Base-by-base conservation (phyloP, 2,888 invertebrate genomes). In the Phaonia tiefii region DNA sequence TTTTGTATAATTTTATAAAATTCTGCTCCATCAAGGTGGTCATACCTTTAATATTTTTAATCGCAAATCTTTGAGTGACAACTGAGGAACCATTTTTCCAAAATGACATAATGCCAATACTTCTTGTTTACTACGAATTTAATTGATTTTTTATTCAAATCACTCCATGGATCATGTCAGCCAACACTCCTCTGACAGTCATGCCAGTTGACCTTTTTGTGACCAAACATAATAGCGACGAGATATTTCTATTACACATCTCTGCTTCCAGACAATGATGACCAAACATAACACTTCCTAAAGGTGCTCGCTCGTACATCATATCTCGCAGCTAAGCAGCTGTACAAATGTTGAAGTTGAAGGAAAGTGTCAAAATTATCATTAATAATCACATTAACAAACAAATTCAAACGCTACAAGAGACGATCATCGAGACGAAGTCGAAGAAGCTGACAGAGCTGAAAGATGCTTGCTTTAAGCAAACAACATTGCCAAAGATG, bases 311-410 rank as follows among this genome's bases (percentile, higher is more conserved):
- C 71, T n/a, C 44, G n/a, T n/a, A n/a, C n/a, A 20, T 15, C 25
- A 65, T 58, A 51, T 44, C 39, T 44, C 11, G 66, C 42, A 25
- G 66, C 17, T 75, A 84, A 75, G 84, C 89, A 89, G 89, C 89
- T 89, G 88, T 86, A 84, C 85, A 87, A 87, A 87, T 86, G 86
- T 85, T 86, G 56, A 76, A 67, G 69, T 88, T 87, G 86, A 86
- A 31, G 85, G 86, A 87, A 88, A 88, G 88, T 88, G 89, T 88
- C 89, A 88, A 89, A 88, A 88, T 86, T 86, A 86, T 89, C 89
- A 89, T 89, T 89, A 89, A 89, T 89, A 87, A 89, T 85, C 82
- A 83, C 85, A 84, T 86, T 86, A 87, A 87, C 74, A 84, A 80
- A 84, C 67, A 75, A 69, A 78, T 72, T 72, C 71, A 78, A 77